These are phyloP conservation scores for Lethenteron camtschaticum DNA, from an alignment of 2,113 vertebrate species.

Conservation along the genomic window DNA sequence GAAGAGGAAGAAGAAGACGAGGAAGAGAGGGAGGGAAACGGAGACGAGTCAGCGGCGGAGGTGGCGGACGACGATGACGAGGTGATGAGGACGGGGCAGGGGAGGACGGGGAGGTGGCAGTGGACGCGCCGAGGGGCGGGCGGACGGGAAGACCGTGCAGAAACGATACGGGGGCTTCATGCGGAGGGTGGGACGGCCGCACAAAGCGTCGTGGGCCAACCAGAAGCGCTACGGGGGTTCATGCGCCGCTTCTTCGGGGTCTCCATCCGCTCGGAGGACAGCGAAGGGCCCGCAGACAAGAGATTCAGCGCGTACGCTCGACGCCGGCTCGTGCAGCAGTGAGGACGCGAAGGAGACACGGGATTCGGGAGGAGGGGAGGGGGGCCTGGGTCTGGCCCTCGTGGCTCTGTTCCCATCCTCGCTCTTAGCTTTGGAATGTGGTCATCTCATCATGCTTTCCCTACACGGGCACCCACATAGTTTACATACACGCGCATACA, in stretches of 20 bases:
- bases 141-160: constrained; percentile 29
- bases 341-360: too few relatives aligned
- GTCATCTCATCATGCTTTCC: too few relatives aligned
- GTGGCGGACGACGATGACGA: neutral
- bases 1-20: too few relatives aligned
- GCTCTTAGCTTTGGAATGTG: too few relatives aligned
- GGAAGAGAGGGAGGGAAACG: too few relatives aligned
- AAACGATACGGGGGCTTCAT: constrained; percentile 91
- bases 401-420: too few relatives aligned
- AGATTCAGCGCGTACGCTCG: too few relatives aligned
- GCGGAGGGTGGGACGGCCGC: constrained; percentile 51
- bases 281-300: neutral
- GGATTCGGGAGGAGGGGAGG: too few relatives aligned
- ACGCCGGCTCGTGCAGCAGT: too few relatives aligned
- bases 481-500: too few relatives aligned
- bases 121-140: constrained; percentile 17
- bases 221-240: constrained; percentile 76
- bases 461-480: too few relatives aligned
- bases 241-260: constrained; percentile 79
- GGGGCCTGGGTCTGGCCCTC: too few relatives aligned
- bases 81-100: constrained; percentile 6
- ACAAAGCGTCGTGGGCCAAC: constrained; percentile 77
- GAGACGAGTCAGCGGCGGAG: neutral
- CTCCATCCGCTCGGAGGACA: constrained; percentile 41
- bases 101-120: constrained; percentile 8